Percentiles rank a stretch among this genome's conserved stretches.
phyloP scores from a whole-genome alignment of 1,140 invertebrate genomes.

The Drosophila santomea region DNA sequence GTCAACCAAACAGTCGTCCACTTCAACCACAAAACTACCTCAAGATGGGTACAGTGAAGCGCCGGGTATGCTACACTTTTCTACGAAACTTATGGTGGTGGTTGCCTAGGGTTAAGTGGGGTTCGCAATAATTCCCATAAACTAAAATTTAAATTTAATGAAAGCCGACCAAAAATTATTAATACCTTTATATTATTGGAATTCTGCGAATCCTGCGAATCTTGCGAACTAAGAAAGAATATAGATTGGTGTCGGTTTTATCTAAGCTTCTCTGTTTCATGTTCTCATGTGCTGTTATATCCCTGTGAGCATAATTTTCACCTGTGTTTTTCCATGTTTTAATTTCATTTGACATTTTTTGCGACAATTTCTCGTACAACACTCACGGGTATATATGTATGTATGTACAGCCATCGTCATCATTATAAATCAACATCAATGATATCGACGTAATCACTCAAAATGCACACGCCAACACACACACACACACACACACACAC shows the following conservation, averaged over 20 bases:
- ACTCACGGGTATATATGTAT: slow-evolving; percentile 10
- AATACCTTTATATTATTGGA: too few relatives aligned
- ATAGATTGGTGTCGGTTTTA: background rate
- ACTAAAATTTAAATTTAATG: too few relatives aligned
- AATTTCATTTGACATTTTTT: slow-evolving; percentile 53
- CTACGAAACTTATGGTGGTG: slow-evolving; percentile 32
- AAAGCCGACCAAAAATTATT: too few relatives aligned
- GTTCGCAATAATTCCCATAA: background rate
- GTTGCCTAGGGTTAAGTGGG: slow-evolving; percentile 1
- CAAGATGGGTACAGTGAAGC: slow-evolving; percentile 42
- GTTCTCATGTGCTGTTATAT: background rate
- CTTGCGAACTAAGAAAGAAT: too few relatives aligned
- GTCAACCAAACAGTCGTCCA: slow-evolving; percentile 1
- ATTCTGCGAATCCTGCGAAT: too few relatives aligned
- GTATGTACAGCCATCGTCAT: slow-evolving; percentile 48
- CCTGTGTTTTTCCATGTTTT: slow-evolving; percentile 36
- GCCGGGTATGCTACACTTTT: slow-evolving; percentile 56
- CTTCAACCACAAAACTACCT: slow-evolving; percentile 40
- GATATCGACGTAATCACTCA: slow-evolving; percentile 83
- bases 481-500: background rate
- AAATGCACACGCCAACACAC: slow-evolving; percentile 51
- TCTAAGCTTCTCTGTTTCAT: slow-evolving; percentile 2
- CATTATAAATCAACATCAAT: slow-evolving; percentile 83
- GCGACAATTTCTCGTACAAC: slow-evolving; percentile 41
- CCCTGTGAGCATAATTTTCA: slow-evolving; percentile 27